phyloP scores from a whole-genome alignment of 2,113 vertebrate species.

The Paralichthys olivaceus region DNA sequence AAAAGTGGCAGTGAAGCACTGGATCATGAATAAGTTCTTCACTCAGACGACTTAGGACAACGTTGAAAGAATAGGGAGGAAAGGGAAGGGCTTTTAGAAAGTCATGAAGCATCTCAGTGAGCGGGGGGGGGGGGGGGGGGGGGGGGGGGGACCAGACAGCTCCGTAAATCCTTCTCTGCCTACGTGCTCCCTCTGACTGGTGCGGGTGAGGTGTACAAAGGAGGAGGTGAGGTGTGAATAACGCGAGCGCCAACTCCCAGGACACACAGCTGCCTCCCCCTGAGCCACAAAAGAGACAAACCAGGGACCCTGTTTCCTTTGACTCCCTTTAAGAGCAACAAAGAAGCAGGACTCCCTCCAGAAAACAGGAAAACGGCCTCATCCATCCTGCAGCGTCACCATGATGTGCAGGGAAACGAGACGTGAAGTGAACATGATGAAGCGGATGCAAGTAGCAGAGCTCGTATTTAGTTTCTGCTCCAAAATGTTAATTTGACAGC shows the following conservation, averaged over 20 bases:
- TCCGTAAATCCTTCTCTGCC: conserved; percentile 43
- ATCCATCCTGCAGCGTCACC: too few species aligned
- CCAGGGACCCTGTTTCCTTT: conserved; percentile 22
- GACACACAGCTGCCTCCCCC: conserved; percentile 67
- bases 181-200: conserved; percentile 53
- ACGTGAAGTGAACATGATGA: too few species aligned
- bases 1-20: conserved; percentile 15
- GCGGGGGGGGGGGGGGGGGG: background rate
- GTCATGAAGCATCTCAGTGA: conserved; percentile 33
- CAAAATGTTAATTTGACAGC: too few species aligned
- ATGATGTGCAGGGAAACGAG: too few species aligned
- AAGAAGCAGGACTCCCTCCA: conserved; percentile 43
- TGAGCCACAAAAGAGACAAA: conserved; percentile 49
- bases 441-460: too few species aligned
- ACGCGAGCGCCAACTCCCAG: conserved; percentile 43
- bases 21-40: background rate
- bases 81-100: conserved; percentile 24
- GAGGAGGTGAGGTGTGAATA: conserved; percentile 70
- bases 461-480: too few species aligned
- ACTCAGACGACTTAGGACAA: background rate
- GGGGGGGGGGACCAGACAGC: conserved; percentile 36
- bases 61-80: background rate
- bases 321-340: conserved; percentile 42
- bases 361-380: background rate
- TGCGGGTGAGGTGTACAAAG: conserved; percentile 60